Base-by-base conservation (phyloP, 2,113 vertebrate species). In the Oreotragus oreotragus region DNA sequence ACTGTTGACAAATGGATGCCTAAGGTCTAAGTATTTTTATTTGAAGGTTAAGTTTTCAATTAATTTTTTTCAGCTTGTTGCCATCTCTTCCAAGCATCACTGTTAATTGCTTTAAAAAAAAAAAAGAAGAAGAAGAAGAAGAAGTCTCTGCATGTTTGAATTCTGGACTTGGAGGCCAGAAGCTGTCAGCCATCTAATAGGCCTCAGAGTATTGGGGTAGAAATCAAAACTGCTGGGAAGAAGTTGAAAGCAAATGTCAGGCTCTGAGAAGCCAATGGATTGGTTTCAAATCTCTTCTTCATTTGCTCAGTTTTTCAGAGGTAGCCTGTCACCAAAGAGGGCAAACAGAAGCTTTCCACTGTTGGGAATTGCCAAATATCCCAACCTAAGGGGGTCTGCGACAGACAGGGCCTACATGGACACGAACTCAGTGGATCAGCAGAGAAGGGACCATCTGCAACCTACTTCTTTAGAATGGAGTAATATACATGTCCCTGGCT, bases 1-100 rank as follows among this genome's bases (percentile, higher is more conserved):
- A 96, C 98, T 97, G 96, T 99, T 98, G 98, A 98, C 66, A 97
- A 97, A 97, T 93, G 96, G 95, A 97, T 98, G 96, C 91, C 89
- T 92, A 93, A 62, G 79, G 90, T 95, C 97, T 97, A 96, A 96
- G 86, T 94, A 98, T 98, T 98, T 98, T 97, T 98, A 98, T 98
- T 96, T 98, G 98, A 99, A 99, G 98, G 98, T 99, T 99, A 99
- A 98, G 98, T 98, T 98, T 98, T 98, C 98, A 98, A 98, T 98
- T 99, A 99, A 98, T 98, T 98, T 98, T 98, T 98, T 98, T 98
- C 97, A 98, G 97, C 92, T 23, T 98, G 97, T 97, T 98, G 97
- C 97, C 97, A 95, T 97, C 97, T 98, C 96, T 98, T 80, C 94
- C 91, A 96, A 99, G 97, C 21, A 45, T 33, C 10, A 81, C 53